Percentiles rank a stretch among this genome's conserved stretches.
Conservation (phyloP, 1,140 invertebrate genomes). For the Oedothorax gibbosus region DNA sequence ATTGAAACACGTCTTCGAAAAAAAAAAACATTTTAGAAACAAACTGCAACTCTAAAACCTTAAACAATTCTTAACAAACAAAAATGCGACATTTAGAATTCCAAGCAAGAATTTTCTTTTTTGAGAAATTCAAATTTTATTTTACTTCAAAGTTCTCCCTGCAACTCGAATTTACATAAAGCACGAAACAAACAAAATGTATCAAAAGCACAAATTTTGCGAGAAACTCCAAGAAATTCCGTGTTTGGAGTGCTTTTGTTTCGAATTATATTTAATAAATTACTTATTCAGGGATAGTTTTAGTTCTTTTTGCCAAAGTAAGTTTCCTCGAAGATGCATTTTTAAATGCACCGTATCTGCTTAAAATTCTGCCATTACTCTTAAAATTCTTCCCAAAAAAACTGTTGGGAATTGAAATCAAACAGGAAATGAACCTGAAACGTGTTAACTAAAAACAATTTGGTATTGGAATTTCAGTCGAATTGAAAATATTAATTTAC, state of each 20-base stretch:
- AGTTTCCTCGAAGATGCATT: neutral
- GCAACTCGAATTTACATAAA: slow-evolving; percentile 23
- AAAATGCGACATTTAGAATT: neutral
- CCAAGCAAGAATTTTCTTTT: neutral
- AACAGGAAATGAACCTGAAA: too few relatives aligned
- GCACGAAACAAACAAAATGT: neutral
- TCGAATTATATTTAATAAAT: slow-evolving; percentile 15
- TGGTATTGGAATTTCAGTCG: too few relatives aligned
- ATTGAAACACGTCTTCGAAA: too few relatives aligned
- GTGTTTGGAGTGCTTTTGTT: slow-evolving; percentile 13
- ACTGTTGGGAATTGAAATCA: too few relatives aligned
- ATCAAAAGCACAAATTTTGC: neutral
- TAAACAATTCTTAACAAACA: neutral
- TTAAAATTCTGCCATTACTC: slow-evolving; percentile 20
- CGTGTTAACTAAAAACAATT: too few relatives aligned
- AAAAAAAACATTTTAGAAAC: too few relatives aligned
- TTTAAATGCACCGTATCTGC: neutral
- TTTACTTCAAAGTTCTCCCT: too few relatives aligned
- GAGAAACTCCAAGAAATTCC: neutral
- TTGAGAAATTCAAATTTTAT: neutral
- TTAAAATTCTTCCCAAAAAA: too few relatives aligned
- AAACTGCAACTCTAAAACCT: too few relatives aligned
- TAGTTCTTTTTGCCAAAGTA: slow-evolving; percentile 11
- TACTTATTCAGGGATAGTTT: slow-evolving; percentile 5
- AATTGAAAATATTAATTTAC: too few relatives aligned